Evolutionary conservation across 2,113 vertebrate genomes (phyloP).

Genomic region (Loxodonta africana): DNA sequence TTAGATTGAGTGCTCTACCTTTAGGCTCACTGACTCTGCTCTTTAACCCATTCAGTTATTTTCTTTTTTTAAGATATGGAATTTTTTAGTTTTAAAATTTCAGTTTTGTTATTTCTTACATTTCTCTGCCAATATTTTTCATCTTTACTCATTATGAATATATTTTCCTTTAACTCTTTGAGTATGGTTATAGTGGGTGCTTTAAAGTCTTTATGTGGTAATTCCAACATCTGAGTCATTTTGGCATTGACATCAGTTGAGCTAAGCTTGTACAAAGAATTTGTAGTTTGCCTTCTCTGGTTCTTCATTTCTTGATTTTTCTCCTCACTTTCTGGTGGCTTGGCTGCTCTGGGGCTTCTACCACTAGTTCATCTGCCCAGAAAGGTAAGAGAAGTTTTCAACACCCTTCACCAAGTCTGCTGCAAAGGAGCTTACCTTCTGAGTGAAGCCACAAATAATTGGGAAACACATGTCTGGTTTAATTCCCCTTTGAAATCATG

Average conservation of each 20-base stretch:
- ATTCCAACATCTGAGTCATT: neutral
- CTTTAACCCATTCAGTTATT: neutral
- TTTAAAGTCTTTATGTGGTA: neutral
- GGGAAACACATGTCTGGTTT: accelerated
- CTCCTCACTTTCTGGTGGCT: neutral
- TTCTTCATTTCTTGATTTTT: neutral
- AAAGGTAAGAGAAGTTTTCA: neutral
- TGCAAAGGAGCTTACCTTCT: neutral
- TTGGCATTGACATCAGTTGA: neutral
- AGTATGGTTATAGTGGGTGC: neutral
- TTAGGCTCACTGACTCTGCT: neutral
- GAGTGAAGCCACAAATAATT: accelerated
- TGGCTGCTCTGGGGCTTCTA: neutral
- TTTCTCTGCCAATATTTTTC: neutral
- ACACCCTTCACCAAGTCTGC: neutral
- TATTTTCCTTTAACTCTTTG: neutral
- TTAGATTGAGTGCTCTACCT: neutral
- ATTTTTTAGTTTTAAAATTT: neutral
- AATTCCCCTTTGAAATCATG: neutral
- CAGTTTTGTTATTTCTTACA: neutral
- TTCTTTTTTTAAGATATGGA: neutral
- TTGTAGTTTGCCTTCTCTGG: neutral
- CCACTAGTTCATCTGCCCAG: neutral
- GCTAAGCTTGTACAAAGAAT: neutral
- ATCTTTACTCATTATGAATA: neutral